Conservation (phyloP, 1,140 invertebrate species). For the Drosophila cardini region DNA sequence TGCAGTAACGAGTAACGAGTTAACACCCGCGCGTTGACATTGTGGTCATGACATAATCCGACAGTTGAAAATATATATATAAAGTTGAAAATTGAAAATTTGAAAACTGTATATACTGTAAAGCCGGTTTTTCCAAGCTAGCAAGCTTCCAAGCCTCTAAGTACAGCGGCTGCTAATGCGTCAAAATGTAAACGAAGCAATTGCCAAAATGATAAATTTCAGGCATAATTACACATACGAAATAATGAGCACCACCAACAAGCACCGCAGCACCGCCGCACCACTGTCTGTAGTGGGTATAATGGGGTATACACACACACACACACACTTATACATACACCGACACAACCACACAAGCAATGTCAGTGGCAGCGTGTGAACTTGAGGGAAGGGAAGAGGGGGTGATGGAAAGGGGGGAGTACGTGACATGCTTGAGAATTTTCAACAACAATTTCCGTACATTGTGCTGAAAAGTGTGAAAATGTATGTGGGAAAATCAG, state of each 20-base stretch:
- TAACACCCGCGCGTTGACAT: conserved; percentile 12
- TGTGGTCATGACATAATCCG: conserved; percentile 36
- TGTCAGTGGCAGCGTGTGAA: neutral
- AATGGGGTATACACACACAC: neutral
- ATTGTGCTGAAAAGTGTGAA: conserved; percentile 58
- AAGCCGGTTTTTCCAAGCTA: neutral
- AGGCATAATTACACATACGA: conserved; percentile 61
- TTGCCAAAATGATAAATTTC: conserved; percentile 59
- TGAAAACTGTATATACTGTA: too few relatives aligned
- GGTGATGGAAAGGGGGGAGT: neutral
- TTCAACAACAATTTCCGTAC: conserved; percentile 71
- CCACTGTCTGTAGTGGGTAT: neutral
- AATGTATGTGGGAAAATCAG: conserved; percentile 46
- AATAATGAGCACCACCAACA: conserved; percentile 7
- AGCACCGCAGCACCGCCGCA: neutral
- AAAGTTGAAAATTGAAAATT: too few relatives aligned
- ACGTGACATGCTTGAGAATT: conserved; percentile 61
- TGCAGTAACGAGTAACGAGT: conserved; percentile 5
- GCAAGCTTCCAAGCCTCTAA: conserved; percentile 13
- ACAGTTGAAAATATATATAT: conserved; percentile 10
- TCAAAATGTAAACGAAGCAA: conserved; percentile 40
- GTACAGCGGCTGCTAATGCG: conserved; percentile 28
- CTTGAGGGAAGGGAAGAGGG: neutral
- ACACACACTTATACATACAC: too few relatives aligned
- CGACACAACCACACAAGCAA: neutral